phyloP scores from a whole-genome alignment of 2,888 invertebrate species.

The Polietes domitor region DNA sequence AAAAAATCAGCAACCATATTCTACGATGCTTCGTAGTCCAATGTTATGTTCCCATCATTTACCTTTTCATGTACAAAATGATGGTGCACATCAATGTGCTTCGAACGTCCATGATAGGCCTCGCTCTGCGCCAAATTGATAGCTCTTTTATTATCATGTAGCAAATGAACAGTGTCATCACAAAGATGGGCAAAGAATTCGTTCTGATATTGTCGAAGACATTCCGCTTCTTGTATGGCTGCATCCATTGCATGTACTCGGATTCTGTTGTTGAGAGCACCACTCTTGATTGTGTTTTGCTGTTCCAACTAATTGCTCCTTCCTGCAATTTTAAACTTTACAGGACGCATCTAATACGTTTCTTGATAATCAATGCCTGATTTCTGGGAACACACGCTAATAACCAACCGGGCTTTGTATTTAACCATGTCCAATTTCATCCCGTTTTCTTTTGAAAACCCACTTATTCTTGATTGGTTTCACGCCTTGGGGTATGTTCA shows the following conservation, averaged over 20 bases:
- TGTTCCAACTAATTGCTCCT: slow-evolving; percentile 62
- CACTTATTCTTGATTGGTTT: slow-evolving; percentile 9
- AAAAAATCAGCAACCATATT: slow-evolving; percentile 57
- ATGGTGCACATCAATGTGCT: slow-evolving; percentile 43
- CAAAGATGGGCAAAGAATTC: slow-evolving; percentile 6
- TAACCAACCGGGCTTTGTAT: background rate
- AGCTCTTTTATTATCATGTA: slow-evolving; percentile 45
- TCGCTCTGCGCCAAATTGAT: slow-evolving; percentile 4
- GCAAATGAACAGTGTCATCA: slow-evolving; percentile 41
- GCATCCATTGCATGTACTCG: slow-evolving; percentile 39
- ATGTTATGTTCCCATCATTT: slow-evolving; percentile 11
- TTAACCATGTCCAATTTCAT: background rate
- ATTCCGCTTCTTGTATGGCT: slow-evolving; percentile 53
- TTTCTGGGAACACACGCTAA: background rate
- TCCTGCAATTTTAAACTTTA: too few species aligned
- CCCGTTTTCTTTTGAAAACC: background rate
- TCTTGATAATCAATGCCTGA: slow-evolving; percentile 7
- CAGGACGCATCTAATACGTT: slow-evolving; percentile 11
- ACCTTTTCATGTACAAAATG: slow-evolving; percentile 38
- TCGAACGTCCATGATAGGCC: slow-evolving; percentile 33
- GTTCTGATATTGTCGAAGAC: slow-evolving; percentile 53
- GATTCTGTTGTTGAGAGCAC: slow-evolving; percentile 35
- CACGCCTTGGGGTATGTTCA: background rate
- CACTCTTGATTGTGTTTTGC: slow-evolving; percentile 33
- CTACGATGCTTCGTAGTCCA: slow-evolving; percentile 41